Conservation (phyloP, 2,888 invertebrate genomes). For the Lordiphosa fenestrarum region DNA sequence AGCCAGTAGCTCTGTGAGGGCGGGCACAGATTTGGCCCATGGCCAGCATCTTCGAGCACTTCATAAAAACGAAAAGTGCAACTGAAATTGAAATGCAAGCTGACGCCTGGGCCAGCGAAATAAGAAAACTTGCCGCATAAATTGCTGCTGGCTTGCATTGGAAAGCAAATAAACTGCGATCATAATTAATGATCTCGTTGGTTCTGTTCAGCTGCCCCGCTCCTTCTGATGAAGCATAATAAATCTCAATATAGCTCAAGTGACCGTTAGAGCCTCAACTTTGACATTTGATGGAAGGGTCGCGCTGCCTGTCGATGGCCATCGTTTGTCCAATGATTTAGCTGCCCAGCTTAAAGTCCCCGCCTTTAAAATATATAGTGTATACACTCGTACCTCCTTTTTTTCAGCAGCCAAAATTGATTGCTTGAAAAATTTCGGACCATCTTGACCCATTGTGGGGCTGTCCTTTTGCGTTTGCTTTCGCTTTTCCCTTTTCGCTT, state of each 20-base stretch:
- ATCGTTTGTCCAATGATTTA: conserved; percentile 5
- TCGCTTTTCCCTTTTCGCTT: conserved; percentile 28
- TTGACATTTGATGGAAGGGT: conserved; percentile 68
- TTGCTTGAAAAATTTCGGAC: conserved; percentile 55
- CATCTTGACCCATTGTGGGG: conserved; percentile 32
- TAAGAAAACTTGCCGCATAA: conserved; percentile 46
- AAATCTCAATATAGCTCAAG: conserved; percentile 72
- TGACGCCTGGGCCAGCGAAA: conserved; percentile 34
- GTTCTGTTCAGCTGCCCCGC: conserved; percentile 11
- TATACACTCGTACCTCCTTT: conserved; percentile 21
- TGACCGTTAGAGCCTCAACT: conserved; percentile 62
- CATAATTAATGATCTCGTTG: conserved; percentile 62
- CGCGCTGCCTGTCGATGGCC: conserved; percentile 31
- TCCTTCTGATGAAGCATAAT: conserved; percentile 36
- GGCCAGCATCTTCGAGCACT: conserved; percentile 27
- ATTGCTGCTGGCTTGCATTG: conserved; percentile 23
- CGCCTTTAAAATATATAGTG: conserved; percentile 21
- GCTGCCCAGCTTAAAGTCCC: conserved; percentile 7
- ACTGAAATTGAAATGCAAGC: conserved; percentile 59
- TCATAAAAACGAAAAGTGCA: conserved; percentile 31
- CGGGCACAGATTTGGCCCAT: conserved; percentile 20
- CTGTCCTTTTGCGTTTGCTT: conserved; percentile 19
- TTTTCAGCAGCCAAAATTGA: conserved; percentile 53
- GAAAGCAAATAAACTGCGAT: conserved; percentile 45
- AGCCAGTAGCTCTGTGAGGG: conserved; percentile 3